These are phyloP conservation scores for Vanessa cardui DNA, from an alignment of 2,888 invertebrate species.

Conservation along the genomic window DNA sequence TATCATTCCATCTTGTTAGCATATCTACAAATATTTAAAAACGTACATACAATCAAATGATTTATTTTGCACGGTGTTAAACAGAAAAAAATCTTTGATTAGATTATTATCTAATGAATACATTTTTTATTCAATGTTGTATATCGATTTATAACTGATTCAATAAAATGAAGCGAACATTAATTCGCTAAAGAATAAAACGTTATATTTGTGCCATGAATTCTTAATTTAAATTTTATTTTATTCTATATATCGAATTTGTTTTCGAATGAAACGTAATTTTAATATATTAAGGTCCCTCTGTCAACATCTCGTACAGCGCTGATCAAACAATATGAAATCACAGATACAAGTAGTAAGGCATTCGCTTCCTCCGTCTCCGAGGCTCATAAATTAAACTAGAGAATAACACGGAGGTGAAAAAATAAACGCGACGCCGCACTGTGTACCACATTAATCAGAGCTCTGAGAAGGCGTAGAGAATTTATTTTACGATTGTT, in stretches of 20 bases:
- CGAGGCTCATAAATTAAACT: conserved; percentile 72
- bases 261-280: background rate
- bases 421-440: conserved; percentile 74
- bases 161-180: no score
- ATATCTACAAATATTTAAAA: no score
- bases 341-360: conserved; percentile 41
- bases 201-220: no score
- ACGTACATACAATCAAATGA: no score
- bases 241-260: background rate
- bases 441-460: conserved; percentile 81
- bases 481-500: conserved; percentile 83
- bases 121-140: no score
- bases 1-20: no score
- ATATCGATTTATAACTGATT: no score
- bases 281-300: background rate
- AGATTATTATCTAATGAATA: background rate
- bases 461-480: conserved; percentile 79
- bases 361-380: conserved; percentile 47
- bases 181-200: no score
- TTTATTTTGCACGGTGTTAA: no score
- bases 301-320: conserved; percentile 19
- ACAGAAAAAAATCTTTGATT: background rate
- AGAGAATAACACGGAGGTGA: conserved; percentile 71
- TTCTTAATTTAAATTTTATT: no score
- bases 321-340: conserved; percentile 48